Percentiles rank a stretch among this genome's conserved stretches.
These are phyloP conservation scores for Erebia aethiops DNA, from an alignment of 2,888 invertebrate genomes.

Conservation along the genomic window DNA sequence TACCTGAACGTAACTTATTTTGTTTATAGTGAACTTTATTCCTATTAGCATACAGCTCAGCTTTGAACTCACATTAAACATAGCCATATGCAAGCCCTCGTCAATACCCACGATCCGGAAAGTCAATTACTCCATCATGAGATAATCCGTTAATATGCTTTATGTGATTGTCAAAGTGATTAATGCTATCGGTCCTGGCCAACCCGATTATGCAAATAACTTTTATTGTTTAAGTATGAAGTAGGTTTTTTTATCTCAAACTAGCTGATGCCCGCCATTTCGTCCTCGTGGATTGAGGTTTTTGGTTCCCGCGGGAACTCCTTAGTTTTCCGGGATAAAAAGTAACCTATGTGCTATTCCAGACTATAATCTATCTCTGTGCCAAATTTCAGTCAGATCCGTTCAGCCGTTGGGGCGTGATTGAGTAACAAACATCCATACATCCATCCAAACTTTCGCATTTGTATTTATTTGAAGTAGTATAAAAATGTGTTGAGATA, in stretches of 20 bases:
- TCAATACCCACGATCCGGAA: constrained; percentile 35
- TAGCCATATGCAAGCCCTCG: constrained; percentile 24
- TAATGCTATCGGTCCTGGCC: constrained; percentile 27
- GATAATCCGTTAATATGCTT: constrained; percentile 43
- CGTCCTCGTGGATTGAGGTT: too few species aligned
- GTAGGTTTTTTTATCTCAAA: background rate
- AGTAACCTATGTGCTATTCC: too few species aligned
- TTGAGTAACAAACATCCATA: too few species aligned
- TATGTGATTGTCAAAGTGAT: constrained; percentile 37
- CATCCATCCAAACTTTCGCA: too few species aligned
- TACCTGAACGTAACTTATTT: background rate
- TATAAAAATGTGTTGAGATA: too few species aligned
- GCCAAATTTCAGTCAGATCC: too few species aligned
- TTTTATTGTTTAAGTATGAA: background rate
- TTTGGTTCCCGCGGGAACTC: too few species aligned
- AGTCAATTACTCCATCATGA: constrained; percentile 43
- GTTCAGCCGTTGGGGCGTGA: too few species aligned
- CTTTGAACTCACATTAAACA: constrained; percentile 24
- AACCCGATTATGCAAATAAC: constrained; percentile 7
- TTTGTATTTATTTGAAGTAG: too few species aligned
- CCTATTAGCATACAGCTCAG: constrained; percentile 3
- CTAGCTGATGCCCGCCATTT: too few species aligned
- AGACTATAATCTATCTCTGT: too few species aligned
- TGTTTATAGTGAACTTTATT: constrained; percentile 3
- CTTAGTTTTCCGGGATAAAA: too few species aligned